Percentiles rank a stretch among this genome's conserved stretches.
These are phyloP conservation scores for Aradophagus sp. DNA, from an alignment of 1,140 invertebrate species.

Conservation along the genomic window DNA sequence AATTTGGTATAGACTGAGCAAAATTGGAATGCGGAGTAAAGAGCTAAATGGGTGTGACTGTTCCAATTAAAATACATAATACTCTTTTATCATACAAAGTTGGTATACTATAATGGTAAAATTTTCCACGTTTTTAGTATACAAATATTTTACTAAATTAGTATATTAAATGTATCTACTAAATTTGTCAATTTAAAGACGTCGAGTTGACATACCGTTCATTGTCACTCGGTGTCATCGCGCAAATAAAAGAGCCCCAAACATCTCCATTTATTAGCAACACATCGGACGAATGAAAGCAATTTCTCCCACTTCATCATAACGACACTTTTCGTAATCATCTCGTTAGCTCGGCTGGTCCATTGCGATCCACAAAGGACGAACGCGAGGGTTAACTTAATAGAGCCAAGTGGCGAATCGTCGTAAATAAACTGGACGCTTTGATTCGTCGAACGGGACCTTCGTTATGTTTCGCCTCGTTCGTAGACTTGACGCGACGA, in stretches of 20 bases:
- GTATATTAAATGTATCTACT: no score
- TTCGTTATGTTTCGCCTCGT: conserved; percentile 25
- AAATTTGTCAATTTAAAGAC: no score
- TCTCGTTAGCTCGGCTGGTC: conserved; percentile 22
- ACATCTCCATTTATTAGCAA: conserved; percentile 29
- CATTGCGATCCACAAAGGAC: conserved; percentile 26
- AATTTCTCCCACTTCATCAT: conserved; percentile 20
- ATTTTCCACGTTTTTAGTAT: no score
- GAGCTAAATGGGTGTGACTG: no score
- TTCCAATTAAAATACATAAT: no score
- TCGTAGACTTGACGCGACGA: conserved; percentile 5
- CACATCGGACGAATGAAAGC: conserved; percentile 12
- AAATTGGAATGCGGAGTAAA: no score
- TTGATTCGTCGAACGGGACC: conserved; percentile 34
- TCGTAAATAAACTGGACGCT: conserved; percentile 26
- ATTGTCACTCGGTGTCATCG: conserved; percentile 2
- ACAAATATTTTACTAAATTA: no score
- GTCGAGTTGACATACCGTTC: no score
- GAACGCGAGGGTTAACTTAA: conserved; percentile 37
- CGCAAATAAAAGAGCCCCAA: conserved; percentile 19
- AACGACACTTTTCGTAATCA: conserved; percentile 36
- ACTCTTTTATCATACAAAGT: no score
- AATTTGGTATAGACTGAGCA: no score
- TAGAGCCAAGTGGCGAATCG: conserved; percentile 23
- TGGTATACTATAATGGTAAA: no score